phyloP scores from a whole-genome alignment of 2,888 invertebrate genomes.

The Cheilosia scutellata region DNA sequence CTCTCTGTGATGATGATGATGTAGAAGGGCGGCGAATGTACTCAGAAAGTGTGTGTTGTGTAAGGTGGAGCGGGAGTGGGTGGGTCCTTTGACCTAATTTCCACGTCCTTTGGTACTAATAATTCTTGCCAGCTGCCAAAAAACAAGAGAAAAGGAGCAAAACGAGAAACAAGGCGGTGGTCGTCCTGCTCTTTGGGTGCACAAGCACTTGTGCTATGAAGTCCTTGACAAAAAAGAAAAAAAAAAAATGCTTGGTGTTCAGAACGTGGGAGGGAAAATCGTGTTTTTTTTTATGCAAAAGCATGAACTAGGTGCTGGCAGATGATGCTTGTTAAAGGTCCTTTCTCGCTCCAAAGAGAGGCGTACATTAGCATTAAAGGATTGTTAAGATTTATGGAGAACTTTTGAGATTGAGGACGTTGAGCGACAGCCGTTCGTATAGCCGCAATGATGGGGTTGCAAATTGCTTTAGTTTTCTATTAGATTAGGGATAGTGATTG shows the following conservation, averaged over 20 bases:
- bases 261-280: not conserved
- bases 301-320: conserved; percentile 13
- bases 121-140: conserved; percentile 65
- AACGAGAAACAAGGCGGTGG: conserved; percentile 69
- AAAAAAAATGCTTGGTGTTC: not conserved
- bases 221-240: conserved; percentile 57
- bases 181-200: conserved; percentile 57
- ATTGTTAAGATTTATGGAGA: conserved; percentile 39
- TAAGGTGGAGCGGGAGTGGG: conserved; percentile 42
- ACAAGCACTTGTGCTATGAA: conserved; percentile 56
- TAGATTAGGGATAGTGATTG: no score
- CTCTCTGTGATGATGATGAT: not conserved
- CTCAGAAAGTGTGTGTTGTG: conserved; percentile 8
- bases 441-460: no score
- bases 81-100: conserved; percentile 76
- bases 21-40: conserved; percentile 4
- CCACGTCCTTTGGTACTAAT: conserved; percentile 51
- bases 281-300: conserved; percentile 2
- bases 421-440: not conserved
- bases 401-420: not conserved
- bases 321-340: conserved; percentile 9
- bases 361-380: conserved; percentile 50
- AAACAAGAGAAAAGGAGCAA: conserved; percentile 33
- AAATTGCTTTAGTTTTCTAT: no score
- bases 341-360: not conserved